A percentile compares a stretch with the other conserved stretches of the same genome.
Conservation (phyloP, 2,888 invertebrate genomes). For the Allolobophora icterica region DNA sequence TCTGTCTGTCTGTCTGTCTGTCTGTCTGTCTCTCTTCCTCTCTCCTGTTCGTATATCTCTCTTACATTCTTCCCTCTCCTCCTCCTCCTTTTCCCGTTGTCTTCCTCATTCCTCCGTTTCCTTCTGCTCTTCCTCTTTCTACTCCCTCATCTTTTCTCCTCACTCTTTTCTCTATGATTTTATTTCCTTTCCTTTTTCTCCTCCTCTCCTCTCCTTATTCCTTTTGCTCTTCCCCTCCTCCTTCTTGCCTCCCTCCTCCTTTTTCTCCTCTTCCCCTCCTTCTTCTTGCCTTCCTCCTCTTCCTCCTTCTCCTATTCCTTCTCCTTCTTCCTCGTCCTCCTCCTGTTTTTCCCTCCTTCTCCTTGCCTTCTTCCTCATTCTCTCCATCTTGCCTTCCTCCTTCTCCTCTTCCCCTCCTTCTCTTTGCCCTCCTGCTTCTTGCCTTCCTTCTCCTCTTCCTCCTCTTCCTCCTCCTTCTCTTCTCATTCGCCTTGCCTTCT, state of each 20-base stretch:
- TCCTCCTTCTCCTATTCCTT: not conserved
- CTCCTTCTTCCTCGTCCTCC: not conserved
- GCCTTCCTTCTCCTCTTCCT: no score
- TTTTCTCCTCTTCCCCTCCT: not conserved
- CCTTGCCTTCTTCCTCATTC: no score
- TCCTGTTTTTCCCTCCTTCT: no score
- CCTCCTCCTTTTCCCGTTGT: not conserved
- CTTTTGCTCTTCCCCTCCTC: not conserved
- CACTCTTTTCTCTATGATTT: no score
- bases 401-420: no score
- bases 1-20: not conserved
- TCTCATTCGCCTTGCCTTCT: no score
- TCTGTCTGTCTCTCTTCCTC: no score
- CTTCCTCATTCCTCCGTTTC: not conserved
- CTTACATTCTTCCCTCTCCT: not conserved
- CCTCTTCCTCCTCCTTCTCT: no score
- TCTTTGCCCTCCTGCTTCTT: no score
- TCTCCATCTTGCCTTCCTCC: no score
- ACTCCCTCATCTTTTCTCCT: not conserved
- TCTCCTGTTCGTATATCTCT: no score
- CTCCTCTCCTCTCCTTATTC: not conserved
- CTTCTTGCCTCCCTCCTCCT: not conserved
- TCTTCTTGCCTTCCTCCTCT: not conserved
- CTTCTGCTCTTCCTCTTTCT: not conserved
- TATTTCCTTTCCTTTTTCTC: not conserved